A percentile compares a stretch with the other conserved stretches of the same genome.
These are phyloP conservation scores for Saturnia japonica DNA, from an alignment of 2,888 invertebrate species.

Conservation along the genomic window DNA sequence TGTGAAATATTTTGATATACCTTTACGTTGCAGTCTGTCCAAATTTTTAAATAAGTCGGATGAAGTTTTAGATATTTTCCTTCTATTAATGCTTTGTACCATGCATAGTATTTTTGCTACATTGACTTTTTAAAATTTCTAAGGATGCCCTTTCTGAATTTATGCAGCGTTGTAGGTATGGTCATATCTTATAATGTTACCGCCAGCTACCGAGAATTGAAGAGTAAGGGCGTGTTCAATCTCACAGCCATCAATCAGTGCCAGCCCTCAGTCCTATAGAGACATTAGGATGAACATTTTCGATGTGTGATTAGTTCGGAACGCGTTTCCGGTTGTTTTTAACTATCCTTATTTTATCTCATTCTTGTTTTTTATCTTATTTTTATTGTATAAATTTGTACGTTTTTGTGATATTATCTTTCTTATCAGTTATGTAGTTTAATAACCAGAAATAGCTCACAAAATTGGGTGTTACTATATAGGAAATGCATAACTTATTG, in stretches of 20 bases:
- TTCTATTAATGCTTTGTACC: background rate
- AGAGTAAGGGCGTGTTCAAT: slow-evolving; percentile 62
- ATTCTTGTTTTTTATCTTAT: slow-evolving; percentile 12
- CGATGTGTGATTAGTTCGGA: slow-evolving; percentile 58
- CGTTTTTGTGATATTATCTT: background rate
- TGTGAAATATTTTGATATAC: no score
- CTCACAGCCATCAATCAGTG: slow-evolving; percentile 64
- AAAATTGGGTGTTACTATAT: background rate
- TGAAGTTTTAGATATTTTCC: background rate
- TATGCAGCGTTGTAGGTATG: slow-evolving; percentile 25
- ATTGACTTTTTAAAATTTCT: slow-evolving; percentile 1
- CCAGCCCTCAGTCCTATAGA: slow-evolving; percentile 49
- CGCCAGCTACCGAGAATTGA: slow-evolving; percentile 60
- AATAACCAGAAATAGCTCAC: background rate
- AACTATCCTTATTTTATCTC: slow-evolving; percentile 36
- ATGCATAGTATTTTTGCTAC: background rate
- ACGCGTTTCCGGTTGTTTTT: slow-evolving; percentile 61
- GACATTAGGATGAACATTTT: slow-evolving; percentile 61
- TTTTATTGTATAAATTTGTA: background rate
- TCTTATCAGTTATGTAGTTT: background rate
- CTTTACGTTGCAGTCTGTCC: no score
- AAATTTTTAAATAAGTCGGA: background rate
- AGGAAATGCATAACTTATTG: no score
- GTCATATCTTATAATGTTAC: slow-evolving; percentile 50
- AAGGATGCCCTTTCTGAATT: slow-evolving; percentile 14